Conservation (phyloP, 1,140 invertebrate genomes). For the Formica selysi region DNA sequence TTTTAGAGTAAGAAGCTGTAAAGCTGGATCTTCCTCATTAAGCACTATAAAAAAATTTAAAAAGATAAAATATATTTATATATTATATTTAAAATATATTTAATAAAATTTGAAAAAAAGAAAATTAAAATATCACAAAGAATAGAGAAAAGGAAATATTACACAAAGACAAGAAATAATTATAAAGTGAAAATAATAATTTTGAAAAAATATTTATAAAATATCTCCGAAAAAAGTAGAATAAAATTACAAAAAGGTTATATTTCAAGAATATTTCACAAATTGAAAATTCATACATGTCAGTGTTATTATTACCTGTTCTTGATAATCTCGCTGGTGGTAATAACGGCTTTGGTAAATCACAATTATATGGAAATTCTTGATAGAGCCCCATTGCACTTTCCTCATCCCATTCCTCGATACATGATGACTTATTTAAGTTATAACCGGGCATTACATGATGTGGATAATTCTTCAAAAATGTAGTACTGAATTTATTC, state of each 20-base stretch:
- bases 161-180: neutral
- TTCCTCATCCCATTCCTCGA: slow-evolving; percentile 71
- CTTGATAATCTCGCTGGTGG: slow-evolving; percentile 79
- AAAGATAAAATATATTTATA: neutral
- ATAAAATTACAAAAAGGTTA: neutral
- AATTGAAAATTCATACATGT: neutral
- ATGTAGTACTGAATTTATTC: slow-evolving; percentile 64
- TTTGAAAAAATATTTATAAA: slow-evolving; percentile 67
- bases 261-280: slow-evolving; percentile 22
- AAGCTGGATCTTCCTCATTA: slow-evolving; percentile 75
- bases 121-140: neutral
- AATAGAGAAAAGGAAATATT: neutral
- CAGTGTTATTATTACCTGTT: slow-evolving; percentile 64
- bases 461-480: slow-evolving; percentile 73
- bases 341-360: slow-evolving; percentile 83
- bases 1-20: slow-evolving; percentile 79
- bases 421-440: slow-evolving; percentile 67
- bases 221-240: slow-evolving; percentile 2
- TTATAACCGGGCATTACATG: slow-evolving; percentile 77
- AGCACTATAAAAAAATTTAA: slow-evolving; percentile 68
- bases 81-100: neutral
- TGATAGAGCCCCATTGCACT: slow-evolving; percentile 73
- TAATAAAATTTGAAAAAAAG: neutral
- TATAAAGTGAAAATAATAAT: slow-evolving; percentile 68
- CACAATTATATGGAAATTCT: slow-evolving; percentile 80